A percentile compares a stretch with the other conserved stretches of the same genome.
These are phyloP conservation scores for Tichodroma muraria DNA, from an alignment of 2,113 vertebrate species.

Conservation along the genomic window DNA sequence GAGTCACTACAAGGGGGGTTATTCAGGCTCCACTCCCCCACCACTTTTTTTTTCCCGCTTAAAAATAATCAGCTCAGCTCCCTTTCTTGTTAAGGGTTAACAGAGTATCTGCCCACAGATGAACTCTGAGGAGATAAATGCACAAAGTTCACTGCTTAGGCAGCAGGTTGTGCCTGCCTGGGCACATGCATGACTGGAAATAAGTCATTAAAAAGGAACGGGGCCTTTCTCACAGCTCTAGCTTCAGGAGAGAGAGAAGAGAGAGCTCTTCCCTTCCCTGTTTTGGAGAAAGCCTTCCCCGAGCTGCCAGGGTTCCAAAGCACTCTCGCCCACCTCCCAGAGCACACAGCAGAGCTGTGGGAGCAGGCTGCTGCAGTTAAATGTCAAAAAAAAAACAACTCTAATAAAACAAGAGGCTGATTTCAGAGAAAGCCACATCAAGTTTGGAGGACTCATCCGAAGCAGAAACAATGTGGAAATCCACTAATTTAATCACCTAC, in stretches of 20 bases:
- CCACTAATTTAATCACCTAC: background rate
- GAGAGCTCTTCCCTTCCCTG: background rate
- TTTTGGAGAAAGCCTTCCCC: background rate
- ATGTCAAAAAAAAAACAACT: background rate
- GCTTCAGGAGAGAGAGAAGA: background rate
- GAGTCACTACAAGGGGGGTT: background rate
- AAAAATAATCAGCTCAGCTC: background rate
- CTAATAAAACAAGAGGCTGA: background rate
- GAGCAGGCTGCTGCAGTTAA: background rate
- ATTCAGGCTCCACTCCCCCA: background rate
- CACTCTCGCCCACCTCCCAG: background rate
- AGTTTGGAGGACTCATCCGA: background rate
- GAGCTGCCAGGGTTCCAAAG: background rate
- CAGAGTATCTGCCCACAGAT: background rate
- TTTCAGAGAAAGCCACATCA: background rate
- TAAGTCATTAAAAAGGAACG: background rate
- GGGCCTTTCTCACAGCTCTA: background rate
- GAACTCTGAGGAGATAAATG: background rate
- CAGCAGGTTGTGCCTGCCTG: background rate
- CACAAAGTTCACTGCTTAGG: conserved; percentile 33
- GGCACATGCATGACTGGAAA: background rate
- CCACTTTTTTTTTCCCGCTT: accelerated
- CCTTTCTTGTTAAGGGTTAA: background rate
- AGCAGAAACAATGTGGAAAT: background rate
- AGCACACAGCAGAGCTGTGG: background rate